phyloP scores from a whole-genome alignment of 1,140 invertebrate species.

The Pararge aegeria region DNA sequence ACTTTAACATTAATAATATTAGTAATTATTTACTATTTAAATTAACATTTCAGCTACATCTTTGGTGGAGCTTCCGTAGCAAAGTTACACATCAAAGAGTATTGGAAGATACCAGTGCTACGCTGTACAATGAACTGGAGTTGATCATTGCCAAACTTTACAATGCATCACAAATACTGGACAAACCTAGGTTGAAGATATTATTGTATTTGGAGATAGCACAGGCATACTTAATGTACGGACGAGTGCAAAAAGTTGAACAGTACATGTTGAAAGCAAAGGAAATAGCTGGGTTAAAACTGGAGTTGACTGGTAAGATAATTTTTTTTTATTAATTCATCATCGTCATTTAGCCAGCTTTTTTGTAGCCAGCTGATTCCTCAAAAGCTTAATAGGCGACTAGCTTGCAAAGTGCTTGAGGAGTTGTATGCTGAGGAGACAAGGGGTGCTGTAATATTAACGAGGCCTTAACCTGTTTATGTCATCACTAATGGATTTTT shows the following conservation, averaged over 20 bases:
- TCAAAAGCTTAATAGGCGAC: too few relatives aligned
- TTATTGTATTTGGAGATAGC: conserved; percentile 87
- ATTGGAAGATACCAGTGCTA: conserved; percentile 85
- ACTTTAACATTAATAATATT: too few relatives aligned
- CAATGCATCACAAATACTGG: conserved; percentile 60
- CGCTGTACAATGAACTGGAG: conserved; percentile 83
- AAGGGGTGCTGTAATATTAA: too few relatives aligned
- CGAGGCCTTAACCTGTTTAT: too few relatives aligned
- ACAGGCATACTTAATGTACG: conserved; percentile 87
- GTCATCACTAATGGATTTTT: too few relatives aligned
- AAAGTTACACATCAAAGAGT: conserved; percentile 87
- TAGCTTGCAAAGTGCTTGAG: too few relatives aligned
- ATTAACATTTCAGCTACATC: conserved; percentile 58
- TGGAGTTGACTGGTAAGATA: conserved; percentile 83
- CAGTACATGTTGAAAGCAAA: conserved; percentile 84
- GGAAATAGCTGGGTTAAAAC: conserved; percentile 82
- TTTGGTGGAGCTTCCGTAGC: conserved; percentile 88
- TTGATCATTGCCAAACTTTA: conserved; percentile 79
- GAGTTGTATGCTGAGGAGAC: too few relatives aligned
- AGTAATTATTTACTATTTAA: neutral
- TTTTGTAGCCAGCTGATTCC: too few relatives aligned
- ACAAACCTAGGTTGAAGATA: conserved; percentile 79
- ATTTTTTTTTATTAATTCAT: neutral
- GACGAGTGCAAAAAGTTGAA: conserved; percentile 84
- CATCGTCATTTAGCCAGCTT: neutral